Evolutionary conservation across 2,797 vertebrate species (phyloP).

Genomic region (Alosa sapidissima): DNA sequence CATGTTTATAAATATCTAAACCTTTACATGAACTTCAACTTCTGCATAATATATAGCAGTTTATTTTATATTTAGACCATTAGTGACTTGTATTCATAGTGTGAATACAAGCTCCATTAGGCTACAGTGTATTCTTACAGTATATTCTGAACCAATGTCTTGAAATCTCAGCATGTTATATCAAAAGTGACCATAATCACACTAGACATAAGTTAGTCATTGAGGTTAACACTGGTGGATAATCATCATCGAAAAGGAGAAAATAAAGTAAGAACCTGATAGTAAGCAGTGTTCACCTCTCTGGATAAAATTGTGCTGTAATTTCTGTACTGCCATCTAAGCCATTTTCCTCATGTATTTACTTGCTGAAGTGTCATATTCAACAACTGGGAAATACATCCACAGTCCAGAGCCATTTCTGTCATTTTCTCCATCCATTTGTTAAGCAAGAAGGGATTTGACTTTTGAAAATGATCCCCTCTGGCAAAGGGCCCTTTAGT

Average conservation of each 20-base stretch:
- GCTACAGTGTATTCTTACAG: no score
- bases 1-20: no score
- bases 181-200: no score
- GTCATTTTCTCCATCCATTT: conserved; percentile 27
- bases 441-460: conserved; percentile 32
- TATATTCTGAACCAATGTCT: no score
- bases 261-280: background rate
- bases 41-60: no score
- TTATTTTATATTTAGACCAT: no score
- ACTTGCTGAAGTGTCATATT: conserved; percentile 14
- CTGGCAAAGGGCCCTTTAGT: conserved; percentile 34
- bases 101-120: no score
- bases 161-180: no score
- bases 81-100: no score
- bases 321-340: background rate
- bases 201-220: background rate
- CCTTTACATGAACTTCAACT: no score
- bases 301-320: no score
- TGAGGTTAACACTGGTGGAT: background rate
- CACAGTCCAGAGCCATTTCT: conserved; percentile 15
- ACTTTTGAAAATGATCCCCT: conserved; percentile 49
- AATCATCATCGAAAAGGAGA: background rate
- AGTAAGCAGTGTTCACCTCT: background rate
- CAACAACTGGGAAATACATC: conserved; percentile 39
- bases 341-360: background rate